phyloP scores from a whole-genome alignment of 2,888 invertebrate genomes.

The Prosopocoilus inquinatus region DNA sequence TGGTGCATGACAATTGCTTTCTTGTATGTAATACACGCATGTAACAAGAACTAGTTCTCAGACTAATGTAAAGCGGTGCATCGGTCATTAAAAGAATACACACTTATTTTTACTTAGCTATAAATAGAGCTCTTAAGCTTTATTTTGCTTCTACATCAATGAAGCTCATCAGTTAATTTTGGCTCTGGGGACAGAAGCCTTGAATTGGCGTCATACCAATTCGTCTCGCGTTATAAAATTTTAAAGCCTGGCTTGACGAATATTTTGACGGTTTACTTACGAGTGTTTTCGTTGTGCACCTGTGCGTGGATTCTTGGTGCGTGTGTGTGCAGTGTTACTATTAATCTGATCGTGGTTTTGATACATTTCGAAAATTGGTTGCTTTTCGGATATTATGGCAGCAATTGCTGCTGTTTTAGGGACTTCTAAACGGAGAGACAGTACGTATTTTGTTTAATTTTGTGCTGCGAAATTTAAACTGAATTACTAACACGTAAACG shows the following conservation, averaged over 20 bases:
- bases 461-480: no score
- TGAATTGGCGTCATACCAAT: neutral
- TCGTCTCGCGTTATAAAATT: neutral
- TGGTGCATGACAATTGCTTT: no score
- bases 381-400: conserved; percentile 45
- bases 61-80: no score
- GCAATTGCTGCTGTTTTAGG: conserved; percentile 45
- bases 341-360: neutral
- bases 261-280: no score
- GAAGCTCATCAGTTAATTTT: neutral
- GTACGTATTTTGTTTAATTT: conserved; percentile 30
- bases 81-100: no score
- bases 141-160: no score
- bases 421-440: conserved; percentile 42
- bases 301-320: neutral
- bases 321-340: neutral
- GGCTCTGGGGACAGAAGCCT: neutral
- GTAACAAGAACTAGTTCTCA: no score
- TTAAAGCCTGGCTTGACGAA: no score
- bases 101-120: no score
- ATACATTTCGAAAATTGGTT: conserved; percentile 43
- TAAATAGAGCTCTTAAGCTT: no score
- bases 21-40: no score
- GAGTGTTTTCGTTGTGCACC: neutral
- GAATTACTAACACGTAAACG: neutral